Base-by-base conservation (phyloP, 2,113 vertebrate species). In the Sinocyclocheilus grahami region DNA sequence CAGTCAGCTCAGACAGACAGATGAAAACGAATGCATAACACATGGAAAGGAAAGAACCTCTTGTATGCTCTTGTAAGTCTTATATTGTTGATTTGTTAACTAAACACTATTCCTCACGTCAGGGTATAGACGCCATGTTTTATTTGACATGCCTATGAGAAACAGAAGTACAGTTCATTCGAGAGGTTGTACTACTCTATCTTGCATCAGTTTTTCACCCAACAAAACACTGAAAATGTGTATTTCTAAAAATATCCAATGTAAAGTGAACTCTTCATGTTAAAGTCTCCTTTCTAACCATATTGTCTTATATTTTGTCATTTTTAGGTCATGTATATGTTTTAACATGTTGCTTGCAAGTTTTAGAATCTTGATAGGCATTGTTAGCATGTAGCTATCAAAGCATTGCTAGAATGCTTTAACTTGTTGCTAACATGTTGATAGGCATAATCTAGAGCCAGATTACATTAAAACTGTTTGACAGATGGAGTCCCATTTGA, bases 21-120 rank as follows among this genome's bases (percentile, higher is more conserved):
- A 92, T 91, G 90, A 92, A 71, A 79, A 91, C 85, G 91, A 90
- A 94, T 91, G 89, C 86, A 83, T 69, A 90, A 90, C 93, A 92
- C 83, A 92, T 89, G 92, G 90, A 87, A 86, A 87, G 16, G 85
- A 84, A 58, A 87, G 87, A 86, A 72, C 82, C 20, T 13, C 69
- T 72, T 53, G 75, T 27, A 27, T 3, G 3, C 24, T 53, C 46
- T 33, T 55, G 75, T 18, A 55, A 1, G 14, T 30, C 24, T 77
- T 78, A 27, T 33, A 27, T 55, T 33, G 24, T 53, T 78, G 76
- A 20, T 78, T 78, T 55, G 27, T 30, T 55, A 53, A 30, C 10
- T 24, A 27, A 71, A 71, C 67, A 48, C n/a, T 48, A 76, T 48
- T 24, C 51, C n/a, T 55, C 51, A 78, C 30, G 48, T 55, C 42